Percentiles rank a stretch among this genome's conserved stretches.
Conservation (phyloP, 2,113 vertebrate species). For the Taxidea taxus region DNA sequence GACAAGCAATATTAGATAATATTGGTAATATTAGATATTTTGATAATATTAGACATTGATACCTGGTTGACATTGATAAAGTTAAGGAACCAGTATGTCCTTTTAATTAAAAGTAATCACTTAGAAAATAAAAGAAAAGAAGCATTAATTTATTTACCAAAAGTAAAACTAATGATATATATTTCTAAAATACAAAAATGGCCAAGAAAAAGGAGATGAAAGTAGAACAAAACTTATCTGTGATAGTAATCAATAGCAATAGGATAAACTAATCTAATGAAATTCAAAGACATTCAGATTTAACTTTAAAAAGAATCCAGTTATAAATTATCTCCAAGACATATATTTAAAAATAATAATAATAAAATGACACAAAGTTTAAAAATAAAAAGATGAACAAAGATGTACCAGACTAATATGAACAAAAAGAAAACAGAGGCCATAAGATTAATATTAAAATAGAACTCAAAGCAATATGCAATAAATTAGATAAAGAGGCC, state of each 20-base stretch:
- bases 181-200: background rate
- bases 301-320: slow-evolving; percentile 5
- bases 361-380: background rate
- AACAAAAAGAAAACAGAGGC: background rate
- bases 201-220: background rate
- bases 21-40: background rate
- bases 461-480: background rate
- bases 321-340: slow-evolving; percentile 3
- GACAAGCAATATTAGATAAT: background rate
- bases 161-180: background rate
- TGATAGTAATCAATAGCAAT: background rate
- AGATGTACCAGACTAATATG: background rate
- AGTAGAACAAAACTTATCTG: background rate
- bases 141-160: background rate
- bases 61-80: background rate
- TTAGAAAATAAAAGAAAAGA: background rate
- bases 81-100: background rate
- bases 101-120: background rate
- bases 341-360: background rate
- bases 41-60: background rate
- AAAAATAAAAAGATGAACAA: background rate
- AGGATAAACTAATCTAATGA: background rate
- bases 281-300: background rate
- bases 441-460: background rate
- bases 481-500: background rate